Conservation (phyloP, 2,888 invertebrate species). For the Podabrus alpinus region DNA sequence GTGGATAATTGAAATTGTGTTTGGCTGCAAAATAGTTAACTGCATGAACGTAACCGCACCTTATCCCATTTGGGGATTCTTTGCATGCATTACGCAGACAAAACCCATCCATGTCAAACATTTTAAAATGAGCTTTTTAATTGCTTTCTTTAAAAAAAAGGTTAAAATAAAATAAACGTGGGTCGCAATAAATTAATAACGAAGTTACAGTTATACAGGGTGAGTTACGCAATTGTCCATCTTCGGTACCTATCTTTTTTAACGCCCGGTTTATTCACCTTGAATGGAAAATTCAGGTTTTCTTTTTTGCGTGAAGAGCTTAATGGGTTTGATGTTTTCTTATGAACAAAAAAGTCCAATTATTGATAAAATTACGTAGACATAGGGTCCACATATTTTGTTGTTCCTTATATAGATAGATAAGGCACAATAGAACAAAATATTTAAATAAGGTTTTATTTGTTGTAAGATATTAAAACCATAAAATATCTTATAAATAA, state of each 20-base stretch:
- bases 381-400: no score
- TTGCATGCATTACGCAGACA: not conserved
- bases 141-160: not conserved
- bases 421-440: not conserved
- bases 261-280: no score
- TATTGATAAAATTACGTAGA: no score
- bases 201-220: not conserved
- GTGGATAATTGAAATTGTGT: not conserved
- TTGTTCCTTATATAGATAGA: not conserved
- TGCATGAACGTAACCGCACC: not conserved
- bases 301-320: no score
- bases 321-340: no score
- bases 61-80: not conserved
- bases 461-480: not conserved
- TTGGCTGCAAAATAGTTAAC: not conserved
- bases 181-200: not conserved
- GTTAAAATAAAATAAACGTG: not conserved
- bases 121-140: not conserved
- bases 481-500: slow-evolving; percentile 5
- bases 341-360: not conserved
- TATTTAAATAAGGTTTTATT: not conserved
- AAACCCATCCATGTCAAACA: not conserved
- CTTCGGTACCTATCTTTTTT: no score
- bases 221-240: not conserved
- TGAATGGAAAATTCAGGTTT: no score